These are phyloP conservation scores for Macquaria ambigua DNA, from an alignment of 2,113 vertebrate species.

Conservation along the genomic window DNA sequence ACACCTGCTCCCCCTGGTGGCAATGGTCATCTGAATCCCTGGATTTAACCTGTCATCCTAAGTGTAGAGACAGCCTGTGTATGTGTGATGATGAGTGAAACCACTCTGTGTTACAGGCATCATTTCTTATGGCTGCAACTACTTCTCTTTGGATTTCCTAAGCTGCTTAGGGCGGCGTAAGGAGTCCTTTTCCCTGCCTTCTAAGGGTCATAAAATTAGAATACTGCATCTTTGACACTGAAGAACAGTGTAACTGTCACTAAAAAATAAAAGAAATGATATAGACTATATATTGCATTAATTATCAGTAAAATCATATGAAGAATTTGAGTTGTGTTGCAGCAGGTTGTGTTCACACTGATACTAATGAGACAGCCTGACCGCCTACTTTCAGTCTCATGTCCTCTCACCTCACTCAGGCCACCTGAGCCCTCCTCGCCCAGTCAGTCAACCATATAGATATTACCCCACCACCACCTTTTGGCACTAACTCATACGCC, in stretches of 20 bases:
- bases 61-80: background rate
- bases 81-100: background rate
- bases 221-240: background rate
- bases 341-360: background rate
- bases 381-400: slow-evolving; percentile 14
- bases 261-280: background rate
- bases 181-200: background rate
- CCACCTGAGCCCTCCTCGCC: slow-evolving; percentile 57
- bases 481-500: slow-evolving; percentile 28
- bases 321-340: slow-evolving; percentile 8
- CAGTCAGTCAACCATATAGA: slow-evolving; percentile 49
- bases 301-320: background rate
- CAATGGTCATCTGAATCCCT: slow-evolving; percentile 1
- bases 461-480: background rate
- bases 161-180: background rate
- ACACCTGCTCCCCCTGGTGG: slow-evolving; percentile 81
- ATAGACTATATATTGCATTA: background rate
- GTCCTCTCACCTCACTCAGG: slow-evolving; percentile 45
- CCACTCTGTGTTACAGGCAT: background rate
- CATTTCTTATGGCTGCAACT: background rate
- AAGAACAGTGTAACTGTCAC: background rate
- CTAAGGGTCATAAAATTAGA: background rate
- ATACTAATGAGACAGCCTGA: background rate
- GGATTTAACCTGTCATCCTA: background rate
- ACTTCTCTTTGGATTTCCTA: background rate